Evolutionary conservation across 2,797 vertebrate species (phyloP), one percentile per base, ranked within the genome.

Genomic region (Myotis pilosus): DNA sequence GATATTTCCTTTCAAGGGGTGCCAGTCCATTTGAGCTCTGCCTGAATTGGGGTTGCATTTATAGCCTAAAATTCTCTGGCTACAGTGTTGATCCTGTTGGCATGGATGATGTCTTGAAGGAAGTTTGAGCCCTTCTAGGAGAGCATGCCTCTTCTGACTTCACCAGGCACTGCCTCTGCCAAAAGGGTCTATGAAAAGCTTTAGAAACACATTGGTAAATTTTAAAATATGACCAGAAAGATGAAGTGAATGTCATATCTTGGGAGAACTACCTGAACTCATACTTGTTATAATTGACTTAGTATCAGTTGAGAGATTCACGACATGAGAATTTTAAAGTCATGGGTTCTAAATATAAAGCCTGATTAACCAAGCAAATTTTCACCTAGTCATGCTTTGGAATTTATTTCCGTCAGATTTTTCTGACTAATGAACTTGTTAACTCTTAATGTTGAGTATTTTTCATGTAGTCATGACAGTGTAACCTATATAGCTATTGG

Each of bases 391-490:
- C 66, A 22, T 83, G 82, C 53, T 94, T 89, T 90, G 53, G 13
- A 87, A 87, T 87, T 83, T 68, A 84, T 23, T 22, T 94, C 20
- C 53, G 22, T 89, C 47, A 62, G 9, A 78, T 79, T 91, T 75
- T 57, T 87, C 53, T 93, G 25, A 22, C 19, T 91, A 47, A 81
- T 93, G 83, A 87, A 53, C 22, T 66, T 57, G 13, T 57, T 87
- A 91, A 93, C 22, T 91, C 15, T 68, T 95, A 83, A 79, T 78
- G 28, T 44, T 87, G 38, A 66, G 5, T 60, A 55, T 66, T 86
- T 90, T 83, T 28, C 71, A 57, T 41, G 17, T 36, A 87, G 78
- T 28, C 23, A 57, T 68, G 44, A 53, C 28, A 60, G 57, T 78
- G 76, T 87, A 79, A 69, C 22, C 71, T 91, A 72, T 47, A 53